Evolutionary conservation across 1,140 invertebrate genomes (phyloP).

Genomic region (Homalodisca vitripennis): DNA sequence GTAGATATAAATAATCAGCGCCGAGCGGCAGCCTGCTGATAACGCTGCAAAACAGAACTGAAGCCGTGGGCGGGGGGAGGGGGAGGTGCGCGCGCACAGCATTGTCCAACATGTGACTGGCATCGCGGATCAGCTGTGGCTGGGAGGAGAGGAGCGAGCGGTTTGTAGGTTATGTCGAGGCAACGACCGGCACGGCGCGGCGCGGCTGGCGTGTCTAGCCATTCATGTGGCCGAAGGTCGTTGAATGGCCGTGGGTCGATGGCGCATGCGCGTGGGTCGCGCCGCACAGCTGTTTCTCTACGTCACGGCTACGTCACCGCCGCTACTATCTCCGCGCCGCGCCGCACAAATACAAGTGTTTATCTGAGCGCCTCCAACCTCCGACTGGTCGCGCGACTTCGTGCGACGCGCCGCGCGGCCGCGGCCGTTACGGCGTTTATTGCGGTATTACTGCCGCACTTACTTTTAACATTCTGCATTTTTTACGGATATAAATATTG

Average conservation of each 20-base stretch:
- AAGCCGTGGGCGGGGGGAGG: not conserved
- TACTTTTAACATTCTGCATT: too few species aligned
- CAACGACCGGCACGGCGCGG: not conserved
- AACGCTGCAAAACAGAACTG: not conserved
- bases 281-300: constrained; percentile 10
- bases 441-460: too few species aligned
- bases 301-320: constrained; percentile 31
- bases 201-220: constrained; percentile 20
- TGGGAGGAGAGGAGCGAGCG: not conserved
- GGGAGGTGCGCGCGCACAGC: constrained; percentile 15
- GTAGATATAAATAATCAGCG: not conserved
- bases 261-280: constrained; percentile 8
- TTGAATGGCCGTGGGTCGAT: constrained; percentile 22
- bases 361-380: too few species aligned
- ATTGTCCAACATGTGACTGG: too few species aligned
- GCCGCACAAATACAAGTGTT: too few species aligned
- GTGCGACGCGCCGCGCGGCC: too few species aligned
- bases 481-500: too few species aligned
- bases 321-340: constrained; percentile 20
- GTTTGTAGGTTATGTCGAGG: constrained; percentile 29
- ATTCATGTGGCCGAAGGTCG: constrained; percentile 25
- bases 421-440: too few species aligned
- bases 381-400: too few species aligned
- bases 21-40: not conserved
- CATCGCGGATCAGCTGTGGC: constrained; percentile 18